phyloP scores from a whole-genome alignment of 2,797 vertebrate species.

The Melopsittacus undulatus region DNA sequence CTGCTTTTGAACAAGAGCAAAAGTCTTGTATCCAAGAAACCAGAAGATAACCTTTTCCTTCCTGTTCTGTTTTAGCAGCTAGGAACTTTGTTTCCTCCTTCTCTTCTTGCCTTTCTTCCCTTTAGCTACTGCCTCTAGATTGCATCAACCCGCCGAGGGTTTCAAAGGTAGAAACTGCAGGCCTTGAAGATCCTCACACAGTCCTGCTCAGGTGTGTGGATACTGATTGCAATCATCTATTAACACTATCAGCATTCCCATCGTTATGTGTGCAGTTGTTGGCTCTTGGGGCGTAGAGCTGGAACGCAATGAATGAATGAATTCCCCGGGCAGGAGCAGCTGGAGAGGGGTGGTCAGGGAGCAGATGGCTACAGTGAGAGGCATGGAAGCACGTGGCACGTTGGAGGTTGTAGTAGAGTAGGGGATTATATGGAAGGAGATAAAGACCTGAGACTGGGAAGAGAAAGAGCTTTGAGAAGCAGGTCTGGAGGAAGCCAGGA shows the following conservation, averaged over 20 bases:
- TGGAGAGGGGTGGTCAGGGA: conserved; percentile 43
- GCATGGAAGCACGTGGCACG: not conserved
- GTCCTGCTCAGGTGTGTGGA: conserved; percentile 65
- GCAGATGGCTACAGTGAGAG: not conserved
- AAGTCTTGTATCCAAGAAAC: conserved; percentile 13
- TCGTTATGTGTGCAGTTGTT: conserved; percentile 11
- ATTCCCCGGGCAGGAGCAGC: conserved; percentile 27
- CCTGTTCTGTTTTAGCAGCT: conserved; percentile 58
- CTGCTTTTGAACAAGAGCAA: not conserved
- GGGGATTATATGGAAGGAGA: not conserved
- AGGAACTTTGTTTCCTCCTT: conserved; percentile 43
- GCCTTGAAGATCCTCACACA: conserved; percentile 39
- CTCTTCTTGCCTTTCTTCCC: conserved; percentile 20
- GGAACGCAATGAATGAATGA: conserved; percentile 55
- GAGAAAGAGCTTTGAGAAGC: not conserved
- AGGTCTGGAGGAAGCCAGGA: not conserved
- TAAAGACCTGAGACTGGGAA: not conserved
- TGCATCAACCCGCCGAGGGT: conserved; percentile 21
- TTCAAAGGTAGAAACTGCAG: conserved; percentile 50
- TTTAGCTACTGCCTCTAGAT: conserved; percentile 50
- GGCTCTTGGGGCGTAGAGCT: conserved; percentile 44
- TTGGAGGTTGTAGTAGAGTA: not conserved
- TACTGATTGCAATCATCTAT: conserved; percentile 61
- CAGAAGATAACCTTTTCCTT: conserved; percentile 53
- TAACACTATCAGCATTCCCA: conserved; percentile 55